These are phyloP conservation scores for Echeneis naucrates DNA, from an alignment of 2,797 vertebrate species.

Conservation along the genomic window DNA sequence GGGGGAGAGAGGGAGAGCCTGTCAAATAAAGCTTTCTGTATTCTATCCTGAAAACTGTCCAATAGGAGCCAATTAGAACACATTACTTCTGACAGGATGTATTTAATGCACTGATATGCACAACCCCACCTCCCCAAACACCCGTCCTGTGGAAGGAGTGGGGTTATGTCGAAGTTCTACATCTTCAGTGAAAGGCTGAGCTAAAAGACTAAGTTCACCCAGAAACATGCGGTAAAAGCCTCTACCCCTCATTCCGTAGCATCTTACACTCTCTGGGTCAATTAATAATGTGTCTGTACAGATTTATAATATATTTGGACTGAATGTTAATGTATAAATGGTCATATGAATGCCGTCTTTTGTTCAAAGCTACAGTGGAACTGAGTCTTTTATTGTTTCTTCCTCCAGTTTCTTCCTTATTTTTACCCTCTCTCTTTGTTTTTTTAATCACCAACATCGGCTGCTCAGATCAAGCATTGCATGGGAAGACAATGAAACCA, in stretches of 20 bases:
- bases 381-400: background rate
- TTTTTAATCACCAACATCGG: constrained; percentile 39
- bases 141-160: no score
- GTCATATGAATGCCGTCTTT: background rate
- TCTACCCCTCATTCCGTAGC: background rate
- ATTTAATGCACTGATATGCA: no score
- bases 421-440: background rate
- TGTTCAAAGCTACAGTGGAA: background rate
- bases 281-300: background rate
- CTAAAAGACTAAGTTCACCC: background rate
- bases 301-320: no score
- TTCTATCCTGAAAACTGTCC: constrained; percentile 31
- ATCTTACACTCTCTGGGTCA: background rate
- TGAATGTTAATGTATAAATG: no score
- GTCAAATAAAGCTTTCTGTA: constrained; percentile 32
- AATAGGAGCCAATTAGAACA: constrained; percentile 50
- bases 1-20: background rate
- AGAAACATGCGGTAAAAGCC: background rate
- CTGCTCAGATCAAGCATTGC: constrained; percentile 33
- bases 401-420: background rate
- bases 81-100: constrained; percentile 39
- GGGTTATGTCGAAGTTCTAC: background rate
- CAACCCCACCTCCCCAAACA: no score
- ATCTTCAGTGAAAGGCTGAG: background rate
- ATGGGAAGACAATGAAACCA: constrained; percentile 30